These are phyloP conservation scores for Pollenia angustigena DNA, from an alignment of 2,888 invertebrate species.

Conservation along the genomic window DNA sequence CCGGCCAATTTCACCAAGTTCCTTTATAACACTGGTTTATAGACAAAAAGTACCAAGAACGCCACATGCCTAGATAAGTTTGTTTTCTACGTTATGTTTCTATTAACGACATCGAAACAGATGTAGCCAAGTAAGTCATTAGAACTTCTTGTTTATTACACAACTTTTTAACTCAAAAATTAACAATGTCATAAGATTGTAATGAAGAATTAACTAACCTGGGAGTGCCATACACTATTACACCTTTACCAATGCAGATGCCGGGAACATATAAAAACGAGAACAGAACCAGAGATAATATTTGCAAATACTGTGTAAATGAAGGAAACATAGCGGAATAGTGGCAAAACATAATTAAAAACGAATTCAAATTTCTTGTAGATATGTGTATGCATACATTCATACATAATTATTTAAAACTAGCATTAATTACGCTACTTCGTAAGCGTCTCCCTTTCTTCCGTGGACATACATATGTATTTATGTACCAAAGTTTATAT, in stretches of 20 bases:
- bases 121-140: conserved; percentile 10
- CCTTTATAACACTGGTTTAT: no score
- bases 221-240: not conserved
- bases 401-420: no score
- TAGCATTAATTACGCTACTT: no score
- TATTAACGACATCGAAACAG: conserved; percentile 9
- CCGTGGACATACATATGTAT: no score
- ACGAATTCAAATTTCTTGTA: not conserved
- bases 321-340: conserved; percentile 31
- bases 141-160: conserved; percentile 56
- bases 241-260: conserved; percentile 4
- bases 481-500: no score
- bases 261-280: not conserved
- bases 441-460: no score
- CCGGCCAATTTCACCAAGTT: no score
- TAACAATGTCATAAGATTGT: conserved; percentile 3
- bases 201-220: conserved; percentile 13
- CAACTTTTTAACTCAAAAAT: conserved; percentile 45
- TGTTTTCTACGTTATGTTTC: no score
- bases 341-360: conserved; percentile 36
- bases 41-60: no score
- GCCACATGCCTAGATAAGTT: no score
- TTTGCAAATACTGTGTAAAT: conserved; percentile 48
- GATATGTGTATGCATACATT: not conserved
- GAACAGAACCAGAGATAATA: conserved; percentile 31